A percentile compares a stretch with the other conserved stretches of the same genome.
phyloP scores from a whole-genome alignment of 2,797 vertebrate species.

The Rhinoraja longicauda region DNA sequence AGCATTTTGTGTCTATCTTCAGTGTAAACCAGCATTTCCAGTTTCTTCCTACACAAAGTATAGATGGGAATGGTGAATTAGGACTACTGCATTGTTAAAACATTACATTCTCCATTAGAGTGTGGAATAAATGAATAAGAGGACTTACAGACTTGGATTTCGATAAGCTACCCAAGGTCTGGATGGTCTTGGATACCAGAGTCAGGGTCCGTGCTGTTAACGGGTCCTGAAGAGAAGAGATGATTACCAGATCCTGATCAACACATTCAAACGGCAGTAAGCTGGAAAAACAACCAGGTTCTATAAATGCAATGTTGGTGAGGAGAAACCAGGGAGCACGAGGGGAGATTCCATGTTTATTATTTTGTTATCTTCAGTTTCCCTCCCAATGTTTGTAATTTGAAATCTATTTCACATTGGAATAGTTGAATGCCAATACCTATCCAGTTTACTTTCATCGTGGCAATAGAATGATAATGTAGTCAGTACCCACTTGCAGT shows the following conservation, averaged over 20 bases:
- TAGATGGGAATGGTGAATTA: not conserved
- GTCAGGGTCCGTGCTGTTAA: slow-evolving; percentile 91
- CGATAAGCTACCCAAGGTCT: slow-evolving; percentile 91
- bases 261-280: not conserved
- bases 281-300: not conserved
- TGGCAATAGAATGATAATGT: not conserved
- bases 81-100: not conserved
- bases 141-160: slow-evolving; percentile 92
- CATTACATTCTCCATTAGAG: not conserved
- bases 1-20: too few species aligned
- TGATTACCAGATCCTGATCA: not conserved
- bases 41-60: too few species aligned
- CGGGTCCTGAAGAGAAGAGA: slow-evolving; percentile 68
- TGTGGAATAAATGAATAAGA: not conserved
- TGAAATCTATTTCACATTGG: not conserved
- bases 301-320: not conserved
- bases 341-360: not conserved
- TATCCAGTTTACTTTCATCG: not conserved
- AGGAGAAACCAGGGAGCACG: not conserved
- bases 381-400: not conserved
- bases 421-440: not conserved
- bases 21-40: too few species aligned
- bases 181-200: slow-evolving; percentile 95
- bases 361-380: not conserved
- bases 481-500: not conserved